Evolutionary conservation across 2,888 invertebrate genomes (phyloP).

Genomic region (Ophioninae sp.): DNA sequence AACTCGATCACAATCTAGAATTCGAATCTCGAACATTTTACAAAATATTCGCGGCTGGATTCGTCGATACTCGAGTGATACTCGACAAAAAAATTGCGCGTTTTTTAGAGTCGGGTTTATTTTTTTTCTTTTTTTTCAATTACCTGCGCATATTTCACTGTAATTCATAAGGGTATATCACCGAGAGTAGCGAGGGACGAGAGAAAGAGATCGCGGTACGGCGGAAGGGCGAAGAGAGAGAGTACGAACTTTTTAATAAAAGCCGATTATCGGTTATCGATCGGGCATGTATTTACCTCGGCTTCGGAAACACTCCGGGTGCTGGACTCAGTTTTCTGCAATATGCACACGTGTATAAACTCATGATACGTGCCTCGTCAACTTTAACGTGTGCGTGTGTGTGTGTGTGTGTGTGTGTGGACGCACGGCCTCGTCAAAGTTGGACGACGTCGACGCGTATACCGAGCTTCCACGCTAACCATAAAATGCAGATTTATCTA

Average conservation of each 20-base stretch:
- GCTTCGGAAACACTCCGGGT: conserved; percentile 3
- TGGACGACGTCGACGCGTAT: conserved; percentile 37
- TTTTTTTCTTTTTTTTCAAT: background rate
- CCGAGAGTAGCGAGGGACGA: conserved; percentile 5
- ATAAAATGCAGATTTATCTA: background rate
- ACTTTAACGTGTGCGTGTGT: conserved; percentile 19
- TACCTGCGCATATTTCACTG: conserved; percentile 17
- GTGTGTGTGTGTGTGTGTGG: background rate
- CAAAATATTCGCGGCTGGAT: background rate
- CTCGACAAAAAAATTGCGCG: conserved; percentile 19
- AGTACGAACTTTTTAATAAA: conserved; percentile 43
- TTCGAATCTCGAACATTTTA: background rate
- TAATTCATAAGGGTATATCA: conserved; percentile 16
- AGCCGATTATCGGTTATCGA: conserved; percentile 57
- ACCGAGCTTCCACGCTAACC: background rate
- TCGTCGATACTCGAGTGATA: background rate
- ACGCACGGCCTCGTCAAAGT: conserved; percentile 41
- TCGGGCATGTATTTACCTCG: conserved; percentile 38
- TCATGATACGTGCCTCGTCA: background rate
- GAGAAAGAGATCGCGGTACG: background rate
- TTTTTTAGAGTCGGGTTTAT: background rate
- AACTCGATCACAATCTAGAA: background rate
- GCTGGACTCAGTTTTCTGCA: conserved; percentile 5
- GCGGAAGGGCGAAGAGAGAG: conserved; percentile 5
- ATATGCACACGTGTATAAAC: conserved; percentile 3